These are phyloP conservation scores for Alviniconcha marisindica DNA, from an alignment of 1,140 invertebrate species.

Conservation along the genomic window DNA sequence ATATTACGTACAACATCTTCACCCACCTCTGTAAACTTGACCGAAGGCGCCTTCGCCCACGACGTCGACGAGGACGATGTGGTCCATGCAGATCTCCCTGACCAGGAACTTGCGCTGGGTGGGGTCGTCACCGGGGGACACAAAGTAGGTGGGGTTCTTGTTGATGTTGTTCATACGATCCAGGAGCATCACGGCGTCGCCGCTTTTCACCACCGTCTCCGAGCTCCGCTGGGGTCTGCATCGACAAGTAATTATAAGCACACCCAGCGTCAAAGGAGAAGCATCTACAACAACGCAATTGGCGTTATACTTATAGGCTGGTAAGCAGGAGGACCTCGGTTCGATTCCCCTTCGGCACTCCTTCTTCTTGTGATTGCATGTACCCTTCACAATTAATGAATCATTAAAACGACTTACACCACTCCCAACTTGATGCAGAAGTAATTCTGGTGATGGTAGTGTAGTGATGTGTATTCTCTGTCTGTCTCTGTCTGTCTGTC, in stretches of 20 bases:
- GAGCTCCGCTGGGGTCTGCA: slow-evolving; percentile 47
- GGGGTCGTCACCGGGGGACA: slow-evolving; percentile 25
- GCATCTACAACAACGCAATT: background rate
- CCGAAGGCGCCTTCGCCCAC: slow-evolving; percentile 95
- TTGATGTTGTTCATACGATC: slow-evolving; percentile 71
- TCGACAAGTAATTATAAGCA: slow-evolving; percentile 21
- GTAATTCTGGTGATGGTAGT: no score
- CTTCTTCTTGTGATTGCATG: no score
- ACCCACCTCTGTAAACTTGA: slow-evolving; percentile 91
- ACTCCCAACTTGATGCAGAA: no score
- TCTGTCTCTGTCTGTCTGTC: no score
- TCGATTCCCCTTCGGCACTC: no score
- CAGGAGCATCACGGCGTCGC: slow-evolving; percentile 64
- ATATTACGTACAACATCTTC: no score
- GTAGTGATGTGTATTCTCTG: no score
- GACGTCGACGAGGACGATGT: slow-evolving; percentile 84
- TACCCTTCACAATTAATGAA: no score
- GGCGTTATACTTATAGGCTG: no score
- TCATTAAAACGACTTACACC: no score
- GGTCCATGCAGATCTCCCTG: slow-evolving; percentile 76
- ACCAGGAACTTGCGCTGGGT: slow-evolving; percentile 45
- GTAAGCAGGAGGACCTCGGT: no score
- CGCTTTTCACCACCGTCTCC: slow-evolving; percentile 57
- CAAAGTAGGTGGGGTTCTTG: slow-evolving; percentile 71
- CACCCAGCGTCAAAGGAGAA: background rate